Base-by-base conservation (phyloP, 2,888 invertebrate genomes). In the Frankliniella intonsa region DNA sequence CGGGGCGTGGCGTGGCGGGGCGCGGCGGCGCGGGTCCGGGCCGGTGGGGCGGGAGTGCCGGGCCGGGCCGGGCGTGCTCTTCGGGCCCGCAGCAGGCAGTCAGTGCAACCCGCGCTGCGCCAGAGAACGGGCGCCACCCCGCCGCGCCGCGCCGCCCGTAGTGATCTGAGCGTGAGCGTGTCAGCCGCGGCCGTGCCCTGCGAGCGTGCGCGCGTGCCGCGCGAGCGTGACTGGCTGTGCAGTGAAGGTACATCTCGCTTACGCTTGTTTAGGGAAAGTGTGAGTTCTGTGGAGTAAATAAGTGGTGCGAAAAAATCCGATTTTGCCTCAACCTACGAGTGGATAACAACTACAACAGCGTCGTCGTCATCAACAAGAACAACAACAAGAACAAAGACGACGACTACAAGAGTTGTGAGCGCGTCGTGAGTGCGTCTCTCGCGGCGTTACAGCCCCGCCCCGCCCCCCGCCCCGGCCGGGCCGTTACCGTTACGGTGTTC, bases 71-170 rank as follows among this genome's bases (percentile, higher is more conserved):
- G 2, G 38, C 38, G 38, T 38, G 38, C 38, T 38, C 38, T 38
- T 38, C 55, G 55, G 7, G 69, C 69, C 25, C 22, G 69, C 25
- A 25, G 3, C 10, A 12, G 22, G 22, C 69, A 22, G 69, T 22
- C 69, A 76, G 69, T 76, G 69, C 69, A 76, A 76, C 25, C 69
- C 69, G 69, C 25, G 25, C 25, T 12, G 69, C 25, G 22, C 69
- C 69, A 12, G 7, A 12, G 22, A 22, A 22, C 69, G 25, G 22
- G n/a, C 5, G 22, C 11, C 69, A 12, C 25, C 69, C 25, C 22
- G 69, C 69, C 69, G 25, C 22, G 69, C 69, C 69, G 25, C 12
- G 22, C 69, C 69, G 12, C 69, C 11, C 1, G 19, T n/a, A 19
- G 19, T n/a, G 65, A 9, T 9, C 17, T 19, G 10, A 9, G 9